phyloP scores from a whole-genome alignment of 2,888 invertebrate genomes.

The Apotomis capreana region DNA sequence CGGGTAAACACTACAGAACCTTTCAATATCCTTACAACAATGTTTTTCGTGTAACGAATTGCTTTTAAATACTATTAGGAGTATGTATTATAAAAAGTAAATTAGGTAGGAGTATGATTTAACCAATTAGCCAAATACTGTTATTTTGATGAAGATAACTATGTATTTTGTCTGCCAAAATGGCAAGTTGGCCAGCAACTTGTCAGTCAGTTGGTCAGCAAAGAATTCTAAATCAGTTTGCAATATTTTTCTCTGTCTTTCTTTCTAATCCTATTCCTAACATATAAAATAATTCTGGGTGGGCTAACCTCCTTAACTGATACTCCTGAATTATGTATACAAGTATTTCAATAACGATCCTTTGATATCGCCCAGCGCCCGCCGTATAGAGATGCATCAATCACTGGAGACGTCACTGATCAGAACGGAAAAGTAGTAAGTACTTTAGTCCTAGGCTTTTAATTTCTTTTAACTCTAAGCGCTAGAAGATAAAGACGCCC shows the following conservation, averaged over 20 bases:
- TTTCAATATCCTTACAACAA: not conserved
- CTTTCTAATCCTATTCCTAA: too few species aligned
- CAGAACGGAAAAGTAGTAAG: not conserved
- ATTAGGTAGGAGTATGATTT: too few species aligned
- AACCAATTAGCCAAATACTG: too few species aligned
- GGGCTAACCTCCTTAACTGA: not conserved
- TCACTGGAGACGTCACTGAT: not conserved
- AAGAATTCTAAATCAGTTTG: too few species aligned
- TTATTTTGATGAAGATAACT: too few species aligned
- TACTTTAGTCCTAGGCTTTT: not conserved
- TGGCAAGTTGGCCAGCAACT: too few species aligned
- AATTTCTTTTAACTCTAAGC: not conserved
- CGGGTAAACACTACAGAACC: too few species aligned
- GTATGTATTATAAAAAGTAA: too few species aligned
- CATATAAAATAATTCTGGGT: not conserved
- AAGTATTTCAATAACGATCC: slow-evolving; percentile 1
- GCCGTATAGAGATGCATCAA: not conserved
- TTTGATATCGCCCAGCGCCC: not conserved
- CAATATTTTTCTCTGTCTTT: too few species aligned
- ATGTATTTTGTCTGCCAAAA: too few species aligned
- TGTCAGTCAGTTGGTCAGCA: too few species aligned
- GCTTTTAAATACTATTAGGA: not conserved
- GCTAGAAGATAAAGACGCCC: not conserved
- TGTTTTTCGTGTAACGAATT: not conserved
- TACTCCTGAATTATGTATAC: not conserved